These are phyloP conservation scores for Pollimyrus isidori DNA, from an alignment of 2,113 vertebrate species.

Conservation along the genomic window DNA sequence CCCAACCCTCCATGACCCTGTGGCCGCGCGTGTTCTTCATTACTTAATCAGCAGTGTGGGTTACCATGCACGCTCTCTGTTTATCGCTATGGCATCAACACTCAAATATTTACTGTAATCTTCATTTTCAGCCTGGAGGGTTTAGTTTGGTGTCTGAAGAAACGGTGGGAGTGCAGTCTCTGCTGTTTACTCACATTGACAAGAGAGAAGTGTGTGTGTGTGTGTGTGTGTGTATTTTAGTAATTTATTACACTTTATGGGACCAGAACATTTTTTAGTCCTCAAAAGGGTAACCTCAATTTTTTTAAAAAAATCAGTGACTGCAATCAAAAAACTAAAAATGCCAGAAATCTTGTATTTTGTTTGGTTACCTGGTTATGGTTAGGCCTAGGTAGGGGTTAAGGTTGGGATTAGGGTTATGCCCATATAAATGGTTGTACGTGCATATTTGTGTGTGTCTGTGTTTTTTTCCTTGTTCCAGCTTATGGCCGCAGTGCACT, in stretches of 20 bases:
- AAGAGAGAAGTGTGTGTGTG: neutral
- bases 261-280: neutral
- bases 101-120: constrained; percentile 19
- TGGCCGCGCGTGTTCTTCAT: neutral
- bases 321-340: neutral
- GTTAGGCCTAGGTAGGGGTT: neutral
- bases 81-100: constrained; percentile 12
- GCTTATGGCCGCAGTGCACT: neutral
- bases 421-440: neutral
- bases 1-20: neutral
- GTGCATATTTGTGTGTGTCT: neutral
- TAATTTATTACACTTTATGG: neutral
- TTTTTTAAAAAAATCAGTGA: neutral
- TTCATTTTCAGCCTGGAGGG: neutral
- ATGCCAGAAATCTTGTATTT: neutral
- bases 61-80: neutral
- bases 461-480: neutral
- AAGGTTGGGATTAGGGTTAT: too few species aligned
- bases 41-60: neutral
- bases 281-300: neutral
- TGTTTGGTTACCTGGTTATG: neutral
- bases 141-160: neutral
- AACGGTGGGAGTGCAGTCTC: neutral
- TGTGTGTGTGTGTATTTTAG: neutral
- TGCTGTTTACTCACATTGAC: neutral